These are phyloP conservation scores for Troides helena DNA, from an alignment of 2,888 invertebrate species.

Conservation along the genomic window DNA sequence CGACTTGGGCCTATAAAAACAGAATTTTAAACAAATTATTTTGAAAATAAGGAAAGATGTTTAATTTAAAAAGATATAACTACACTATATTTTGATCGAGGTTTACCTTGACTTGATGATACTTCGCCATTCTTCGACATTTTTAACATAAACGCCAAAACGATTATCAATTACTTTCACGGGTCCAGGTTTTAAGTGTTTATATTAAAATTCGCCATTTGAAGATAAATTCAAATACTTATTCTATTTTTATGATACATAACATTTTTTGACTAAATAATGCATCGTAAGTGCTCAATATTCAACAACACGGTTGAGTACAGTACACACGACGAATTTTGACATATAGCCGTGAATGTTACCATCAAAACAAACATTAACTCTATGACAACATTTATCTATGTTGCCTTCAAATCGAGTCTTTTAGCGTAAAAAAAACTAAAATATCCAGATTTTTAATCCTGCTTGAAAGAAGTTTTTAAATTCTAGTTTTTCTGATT, in stretches of 20 bases:
- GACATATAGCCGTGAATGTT: conserved; percentile 19
- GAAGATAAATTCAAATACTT: conserved; percentile 46
- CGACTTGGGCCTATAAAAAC: conserved; percentile 66
- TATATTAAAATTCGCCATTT: conserved; percentile 64
- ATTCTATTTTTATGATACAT: conserved; percentile 53
- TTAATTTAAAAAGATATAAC: neutral
- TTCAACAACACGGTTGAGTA: conserved; percentile 33
- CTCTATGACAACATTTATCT: neutral
- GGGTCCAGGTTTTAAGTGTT: conserved; percentile 56
- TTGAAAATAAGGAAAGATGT: neutral
- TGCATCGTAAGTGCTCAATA: conserved; percentile 36
- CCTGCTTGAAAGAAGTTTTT: no score
- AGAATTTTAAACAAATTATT: neutral
- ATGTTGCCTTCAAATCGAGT: neutral
- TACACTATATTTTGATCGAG: conserved; percentile 13
- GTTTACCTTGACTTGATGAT: conserved; percentile 82
- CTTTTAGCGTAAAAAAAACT: no score
- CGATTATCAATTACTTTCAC: conserved; percentile 43
- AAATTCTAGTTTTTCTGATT: no score
- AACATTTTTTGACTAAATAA: conserved; percentile 34
- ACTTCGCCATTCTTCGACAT: conserved; percentile 88
- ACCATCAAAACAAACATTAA: neutral
- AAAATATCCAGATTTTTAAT: no score
- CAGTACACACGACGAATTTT: conserved; percentile 28
- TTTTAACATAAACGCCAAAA: conserved; percentile 49